Conservation (phyloP, 2,113 vertebrate species). For the Vimba vimba region DNA sequence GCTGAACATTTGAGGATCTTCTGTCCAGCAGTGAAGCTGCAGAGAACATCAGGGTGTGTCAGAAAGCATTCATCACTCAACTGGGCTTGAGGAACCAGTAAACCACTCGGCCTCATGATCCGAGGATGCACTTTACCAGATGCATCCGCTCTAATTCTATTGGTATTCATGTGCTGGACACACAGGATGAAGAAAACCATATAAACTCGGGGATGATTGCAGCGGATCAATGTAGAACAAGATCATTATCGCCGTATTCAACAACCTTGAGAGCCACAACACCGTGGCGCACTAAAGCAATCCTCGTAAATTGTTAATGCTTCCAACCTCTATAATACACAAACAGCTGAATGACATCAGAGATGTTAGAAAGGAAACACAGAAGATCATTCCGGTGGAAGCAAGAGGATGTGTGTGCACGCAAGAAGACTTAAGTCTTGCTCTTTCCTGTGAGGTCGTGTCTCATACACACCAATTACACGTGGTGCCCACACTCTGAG, state of each 20-base stretch:
- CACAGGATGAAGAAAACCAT: not conserved
- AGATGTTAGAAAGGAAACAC: conserved; percentile 14
- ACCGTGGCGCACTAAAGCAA: conserved; percentile 13
- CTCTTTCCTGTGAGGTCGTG: conserved; percentile 12
- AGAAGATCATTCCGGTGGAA: not conserved
- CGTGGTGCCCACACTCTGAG: conserved; percentile 24
- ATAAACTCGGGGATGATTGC: not conserved
- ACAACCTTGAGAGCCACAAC: conserved; percentile 14
- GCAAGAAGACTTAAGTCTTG: not conserved
- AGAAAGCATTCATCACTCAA: not conserved
- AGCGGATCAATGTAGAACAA: conserved; percentile 28
- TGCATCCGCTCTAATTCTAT: not conserved
- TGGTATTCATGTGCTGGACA: not conserved
- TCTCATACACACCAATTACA: conserved; percentile 16
- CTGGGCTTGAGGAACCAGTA: not conserved
- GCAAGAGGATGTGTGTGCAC: not conserved
- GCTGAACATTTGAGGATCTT: not conserved
- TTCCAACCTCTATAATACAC: conserved; percentile 13
- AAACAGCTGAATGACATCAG: conserved; percentile 30
- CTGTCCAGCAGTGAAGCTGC: not conserved
- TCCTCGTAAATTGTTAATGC: conserved; percentile 40
- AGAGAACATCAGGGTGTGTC: conserved; percentile 3
- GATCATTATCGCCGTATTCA: conserved; percentile 26
- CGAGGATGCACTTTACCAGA: conserved; percentile 8
- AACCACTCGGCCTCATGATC: not conserved